Evolutionary conservation across 1,140 invertebrate species (phyloP), one percentile per base, ranked within the genome.

Genomic region (Acyrthosiphon pisum): DNA sequence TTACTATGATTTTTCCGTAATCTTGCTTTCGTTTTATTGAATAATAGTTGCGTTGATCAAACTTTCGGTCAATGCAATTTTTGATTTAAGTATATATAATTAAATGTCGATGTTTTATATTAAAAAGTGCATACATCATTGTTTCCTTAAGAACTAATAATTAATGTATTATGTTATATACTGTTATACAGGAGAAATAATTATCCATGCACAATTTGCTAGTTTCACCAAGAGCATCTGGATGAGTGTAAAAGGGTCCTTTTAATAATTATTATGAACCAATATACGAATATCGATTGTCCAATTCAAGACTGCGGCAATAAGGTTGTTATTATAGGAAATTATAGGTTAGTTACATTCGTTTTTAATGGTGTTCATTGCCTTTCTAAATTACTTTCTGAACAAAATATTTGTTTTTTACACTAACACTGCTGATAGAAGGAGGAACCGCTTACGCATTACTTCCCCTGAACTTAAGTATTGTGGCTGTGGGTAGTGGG

Each of bases 1-100:
- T 87, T 48, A 46, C 30, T 35, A 44, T 44, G 44, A 30, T 87
- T 50, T 48, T 53, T 50, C 87, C 35, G 37, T 88, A 50, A 88
- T 88, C n/a, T 53, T 88, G 3, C 87, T 53, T 88, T 88, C 46
- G 30, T 88, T 88, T 50, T 53, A 35, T 88, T 88, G 48, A n/a
- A 88, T 88, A 84, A 41, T 84, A 84, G 60, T 76, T 76, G 60
- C 30, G 30, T 35, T 20, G 30, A n/a, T 76, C 60, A n/a, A 76
- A 76, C 60, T 76, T 76, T 76, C 60, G 60, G 60, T 76, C 14
- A 76, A 14, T n/a, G 60, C 11, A 76, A 76, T 76, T 76, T 76
- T 76, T 76, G 60, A 76, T 76, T 76, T 76, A 76, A 76, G n/a
- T 76, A 35, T 76, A 76, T 76, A 76, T 76, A 76, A 76, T 76